Conservation (phyloP, 2,113 vertebrate species). For the Seriola aureovittata region DNA sequence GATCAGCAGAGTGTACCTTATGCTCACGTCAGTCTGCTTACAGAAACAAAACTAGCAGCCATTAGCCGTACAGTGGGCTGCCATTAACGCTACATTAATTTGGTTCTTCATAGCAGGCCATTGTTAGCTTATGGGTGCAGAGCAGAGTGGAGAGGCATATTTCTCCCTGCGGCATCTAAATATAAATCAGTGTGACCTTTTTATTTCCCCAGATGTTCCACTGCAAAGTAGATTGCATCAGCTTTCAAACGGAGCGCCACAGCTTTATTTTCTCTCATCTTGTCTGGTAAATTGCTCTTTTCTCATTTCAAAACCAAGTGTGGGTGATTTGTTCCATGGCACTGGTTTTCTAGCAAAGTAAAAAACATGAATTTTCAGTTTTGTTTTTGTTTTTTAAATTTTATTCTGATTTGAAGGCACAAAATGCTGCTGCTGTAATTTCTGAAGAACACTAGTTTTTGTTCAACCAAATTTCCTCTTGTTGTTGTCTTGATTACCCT, state of each 20-base stretch:
- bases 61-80: conserved; percentile 50
- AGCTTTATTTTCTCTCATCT: conserved; percentile 67
- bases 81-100: conserved; percentile 69
- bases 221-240: conserved; percentile 72
- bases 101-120: conserved; percentile 25
- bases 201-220: conserved; percentile 79
- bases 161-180: conserved; percentile 73
- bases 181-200: conserved; percentile 80
- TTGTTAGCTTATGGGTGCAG: conserved; percentile 56
- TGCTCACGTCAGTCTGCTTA: conserved; percentile 23
- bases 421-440: conserved; percentile 18
- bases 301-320: conserved; percentile 63
- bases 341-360: conserved; percentile 27
- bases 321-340: conserved; percentile 45
- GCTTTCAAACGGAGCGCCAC: conserved; percentile 59
- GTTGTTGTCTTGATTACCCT: conserved; percentile 44
- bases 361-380: not conserved
- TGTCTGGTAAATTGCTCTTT: conserved; percentile 53
- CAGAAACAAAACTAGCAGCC: conserved; percentile 40
- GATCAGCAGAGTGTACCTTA: conserved; percentile 7
- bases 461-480: not conserved
- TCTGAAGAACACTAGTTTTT: conserved; percentile 15
- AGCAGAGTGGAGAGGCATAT: conserved; percentile 48
- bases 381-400: conserved; percentile 3
- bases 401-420: conserved; percentile 7